A percentile compares a stretch with the other conserved stretches of the same genome.
Conservation (phyloP, 1,140 invertebrate genomes). For the Drosophila mauritiana region DNA sequence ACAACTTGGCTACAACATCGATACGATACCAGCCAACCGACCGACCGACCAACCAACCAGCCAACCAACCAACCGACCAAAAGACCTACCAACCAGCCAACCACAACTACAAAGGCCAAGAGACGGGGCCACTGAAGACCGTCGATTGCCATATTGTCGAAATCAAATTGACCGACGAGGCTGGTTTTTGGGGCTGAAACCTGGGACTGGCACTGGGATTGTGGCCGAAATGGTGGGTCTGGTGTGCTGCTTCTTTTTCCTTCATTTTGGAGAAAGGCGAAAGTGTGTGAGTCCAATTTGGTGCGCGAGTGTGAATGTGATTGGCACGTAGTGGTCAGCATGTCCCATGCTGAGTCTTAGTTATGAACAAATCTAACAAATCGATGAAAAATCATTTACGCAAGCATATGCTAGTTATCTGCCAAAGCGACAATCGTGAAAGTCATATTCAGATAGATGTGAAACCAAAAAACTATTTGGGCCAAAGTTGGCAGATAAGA, state of each 20-base stretch:
- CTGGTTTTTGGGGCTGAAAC: conserved; percentile 25
- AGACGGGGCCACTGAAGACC: conserved; percentile 24
- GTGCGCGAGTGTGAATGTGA: conserved; percentile 43
- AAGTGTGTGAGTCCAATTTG: conserved; percentile 21
- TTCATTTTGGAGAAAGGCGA: conserved; percentile 40
- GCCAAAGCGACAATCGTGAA: background rate
- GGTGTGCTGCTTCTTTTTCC: background rate
- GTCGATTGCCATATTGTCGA: conserved; percentile 65
- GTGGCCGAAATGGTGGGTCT: background rate
- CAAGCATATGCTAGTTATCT: background rate
- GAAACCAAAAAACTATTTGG: background rate
- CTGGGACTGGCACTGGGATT: conserved; percentile 8
- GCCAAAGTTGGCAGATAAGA: background rate
- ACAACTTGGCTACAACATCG: conserved; percentile 14
- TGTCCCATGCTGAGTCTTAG: conserved; percentile 56
- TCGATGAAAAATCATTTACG: conserved; percentile 32
- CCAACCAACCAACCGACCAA: conserved; percentile 14
- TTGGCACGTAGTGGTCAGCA: conserved; percentile 29
- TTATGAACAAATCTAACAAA: conserved; percentile 50
- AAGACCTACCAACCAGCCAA: conserved; percentile 14
- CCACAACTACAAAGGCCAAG: conserved; percentile 43
- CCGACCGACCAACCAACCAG: conserved; percentile 1
- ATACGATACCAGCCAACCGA: too few species aligned
- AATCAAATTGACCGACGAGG: conserved; percentile 58
- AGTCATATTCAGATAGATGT: background rate